Percentiles rank a stretch among this genome's conserved stretches.
Evolutionary conservation across 2,888 invertebrate species (phyloP).

Genomic region (Parnassius smintheus): DNA sequence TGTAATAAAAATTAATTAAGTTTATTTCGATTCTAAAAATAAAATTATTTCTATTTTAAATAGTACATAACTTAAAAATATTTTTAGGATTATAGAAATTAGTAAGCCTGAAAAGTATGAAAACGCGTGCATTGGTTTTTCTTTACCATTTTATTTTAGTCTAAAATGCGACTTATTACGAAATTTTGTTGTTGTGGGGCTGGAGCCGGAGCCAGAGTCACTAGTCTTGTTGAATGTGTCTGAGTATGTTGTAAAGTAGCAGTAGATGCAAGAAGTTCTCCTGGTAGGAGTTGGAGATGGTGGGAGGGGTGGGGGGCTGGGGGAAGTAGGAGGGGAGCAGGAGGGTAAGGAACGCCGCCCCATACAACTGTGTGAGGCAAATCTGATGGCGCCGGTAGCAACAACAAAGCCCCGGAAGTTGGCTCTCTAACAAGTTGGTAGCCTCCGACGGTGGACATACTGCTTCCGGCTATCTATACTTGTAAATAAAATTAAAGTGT

Average conservation of each 20-base stretch:
- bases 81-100: too few species aligned
- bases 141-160: too few species aligned
- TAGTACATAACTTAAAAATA: too few species aligned
- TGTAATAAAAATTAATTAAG: too few species aligned
- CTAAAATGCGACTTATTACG: too few species aligned
- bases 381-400: constrained; percentile 87
- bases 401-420: constrained; percentile 89
- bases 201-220: constrained; percentile 83
- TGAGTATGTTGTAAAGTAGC: constrained; percentile 85
- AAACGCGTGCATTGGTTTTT: too few species aligned
- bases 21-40: too few species aligned
- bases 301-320: constrained; percentile 81
- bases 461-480: too few species aligned
- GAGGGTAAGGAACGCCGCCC: constrained; percentile 83
- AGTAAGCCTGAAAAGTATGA: too few species aligned
- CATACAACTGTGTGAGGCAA: constrained; percentile 88
- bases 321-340: constrained; percentile 65
- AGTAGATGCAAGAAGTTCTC: constrained; percentile 83
- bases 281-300: constrained; percentile 84
- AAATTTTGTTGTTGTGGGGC: constrained; percentile 67
- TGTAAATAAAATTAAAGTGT: too few species aligned
- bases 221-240: constrained; percentile 84
- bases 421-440: constrained; percentile 94
- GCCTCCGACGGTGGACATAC: constrained; percentile 86
- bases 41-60: too few species aligned